phyloP scores from a whole-genome alignment of 2,888 invertebrate species.

The Anticlea derivata region DNA sequence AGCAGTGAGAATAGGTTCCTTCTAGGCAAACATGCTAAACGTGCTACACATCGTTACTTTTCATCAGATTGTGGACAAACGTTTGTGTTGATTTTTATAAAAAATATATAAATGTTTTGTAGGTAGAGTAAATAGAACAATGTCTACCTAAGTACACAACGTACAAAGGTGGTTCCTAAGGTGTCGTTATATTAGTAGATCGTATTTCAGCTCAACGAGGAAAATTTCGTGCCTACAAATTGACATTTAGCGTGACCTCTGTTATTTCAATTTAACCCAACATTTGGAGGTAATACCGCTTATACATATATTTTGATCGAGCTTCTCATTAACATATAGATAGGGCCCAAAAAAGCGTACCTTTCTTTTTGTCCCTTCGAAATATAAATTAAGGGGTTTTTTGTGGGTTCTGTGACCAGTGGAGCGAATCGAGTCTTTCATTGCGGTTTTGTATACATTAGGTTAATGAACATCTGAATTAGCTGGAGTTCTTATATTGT shows the following conservation, averaged over 20 bases:
- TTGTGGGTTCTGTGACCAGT: conserved; percentile 50
- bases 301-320: conserved; percentile 67
- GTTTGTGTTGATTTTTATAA: too few species aligned
- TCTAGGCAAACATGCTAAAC: too few species aligned
- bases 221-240: conserved; percentile 32
- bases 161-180: too few species aligned
- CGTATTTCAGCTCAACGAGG: conserved; percentile 18
- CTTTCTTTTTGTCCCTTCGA: conserved; percentile 52
- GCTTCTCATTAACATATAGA: conserved; percentile 67
- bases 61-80: too few species aligned
- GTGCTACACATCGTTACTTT: too few species aligned
- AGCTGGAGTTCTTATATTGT: conserved; percentile 50
- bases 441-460: conserved; percentile 53
- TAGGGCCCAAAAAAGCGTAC: conserved; percentile 59
- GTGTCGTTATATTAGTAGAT: conserved; percentile 4
- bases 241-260: conserved; percentile 49
- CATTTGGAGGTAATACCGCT: conserved; percentile 54
- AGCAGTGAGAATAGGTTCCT: too few species aligned
- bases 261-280: conserved; percentile 56
- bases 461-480: conserved; percentile 49
- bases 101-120: too few species aligned
- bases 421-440: conserved; percentile 51
- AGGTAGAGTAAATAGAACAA: too few species aligned
- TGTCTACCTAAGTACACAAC: too few species aligned
- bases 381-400: conserved; percentile 61